A percentile compares a stretch with the other conserved stretches of the same genome.
These are phyloP conservation scores for Herminia tarsipennalis DNA, from an alignment of 2,888 invertebrate genomes.

Conservation along the genomic window DNA sequence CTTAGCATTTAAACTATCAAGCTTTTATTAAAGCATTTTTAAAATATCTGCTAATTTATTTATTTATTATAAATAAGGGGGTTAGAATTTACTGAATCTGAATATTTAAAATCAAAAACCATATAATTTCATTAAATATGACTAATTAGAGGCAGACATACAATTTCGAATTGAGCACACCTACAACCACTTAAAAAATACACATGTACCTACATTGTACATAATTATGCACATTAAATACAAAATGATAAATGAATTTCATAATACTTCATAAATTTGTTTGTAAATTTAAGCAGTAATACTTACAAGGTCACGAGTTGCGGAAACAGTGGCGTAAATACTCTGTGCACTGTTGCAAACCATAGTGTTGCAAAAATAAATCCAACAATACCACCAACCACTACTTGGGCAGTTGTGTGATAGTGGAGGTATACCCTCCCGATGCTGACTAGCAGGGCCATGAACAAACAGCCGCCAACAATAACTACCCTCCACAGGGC, in stretches of 20 bases:
- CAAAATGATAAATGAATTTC: neutral
- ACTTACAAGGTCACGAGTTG: slow-evolving; percentile 94
- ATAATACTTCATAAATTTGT: neutral
- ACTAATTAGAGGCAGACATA: too few relatives aligned
- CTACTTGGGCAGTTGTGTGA: slow-evolving; percentile 93
- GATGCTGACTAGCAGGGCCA: slow-evolving; percentile 87
- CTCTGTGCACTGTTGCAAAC: slow-evolving; percentile 92
- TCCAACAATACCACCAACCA: slow-evolving; percentile 92
- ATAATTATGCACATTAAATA: too few relatives aligned
- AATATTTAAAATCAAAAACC: too few relatives aligned
- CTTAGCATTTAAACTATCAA: too few relatives aligned
- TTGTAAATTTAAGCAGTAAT: neutral
- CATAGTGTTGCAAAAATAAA: slow-evolving; percentile 90
- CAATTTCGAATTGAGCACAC: too few relatives aligned
- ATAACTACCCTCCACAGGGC: slow-evolving; percentile 90
- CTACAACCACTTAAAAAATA: too few relatives aligned
- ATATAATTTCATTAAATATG: too few relatives aligned
- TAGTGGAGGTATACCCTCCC: slow-evolving; percentile 94
- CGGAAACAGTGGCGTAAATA: slow-evolving; percentile 94
- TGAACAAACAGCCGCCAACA: slow-evolving; percentile 85
- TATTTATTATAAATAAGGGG: too few relatives aligned
- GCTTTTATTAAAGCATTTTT: too few relatives aligned
- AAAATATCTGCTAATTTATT: too few relatives aligned
- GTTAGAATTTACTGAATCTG: too few relatives aligned
- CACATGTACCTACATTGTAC: too few relatives aligned